A percentile compares a stretch with the other conserved stretches of the same genome.
Evolutionary conservation across 2,113 vertebrate genomes (phyloP).

Genomic region (Leptobrachium leishanense): DNA sequence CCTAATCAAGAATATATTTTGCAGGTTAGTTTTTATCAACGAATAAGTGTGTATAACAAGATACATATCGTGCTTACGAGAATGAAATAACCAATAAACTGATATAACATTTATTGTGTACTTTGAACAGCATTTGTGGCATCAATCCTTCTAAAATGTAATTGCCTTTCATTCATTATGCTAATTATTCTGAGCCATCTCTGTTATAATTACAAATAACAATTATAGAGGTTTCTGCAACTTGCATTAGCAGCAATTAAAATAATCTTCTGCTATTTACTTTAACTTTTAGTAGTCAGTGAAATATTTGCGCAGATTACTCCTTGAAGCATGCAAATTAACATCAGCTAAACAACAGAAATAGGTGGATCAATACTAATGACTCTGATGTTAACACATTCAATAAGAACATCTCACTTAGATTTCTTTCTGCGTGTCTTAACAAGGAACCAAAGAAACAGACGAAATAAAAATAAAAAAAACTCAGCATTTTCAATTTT

Average conservation of each 20-base stretch:
- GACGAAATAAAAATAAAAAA: background rate
- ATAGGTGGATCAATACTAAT: constrained; percentile 36
- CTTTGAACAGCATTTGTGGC: constrained; percentile 2
- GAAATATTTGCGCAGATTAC: constrained; percentile 45
- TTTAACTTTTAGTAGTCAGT: constrained; percentile 35
- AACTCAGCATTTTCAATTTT: no score
- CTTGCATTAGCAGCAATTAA: constrained; percentile 36
- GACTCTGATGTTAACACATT: constrained; percentile 33
- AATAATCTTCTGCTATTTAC: constrained; percentile 40
- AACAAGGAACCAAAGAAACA: background rate
- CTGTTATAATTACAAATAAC: constrained; percentile 45
- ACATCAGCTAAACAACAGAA: constrained; percentile 23
- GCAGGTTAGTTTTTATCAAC: no score
- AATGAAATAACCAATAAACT: no score
- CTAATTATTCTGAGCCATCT: constrained; percentile 26
- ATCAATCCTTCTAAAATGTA: constrained; percentile 7
- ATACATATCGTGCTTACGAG: no score
- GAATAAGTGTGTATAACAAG: no score
- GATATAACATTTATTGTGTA: background rate
- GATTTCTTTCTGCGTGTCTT: background rate
- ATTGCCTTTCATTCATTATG: constrained; percentile 42
- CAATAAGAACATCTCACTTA: constrained; percentile 6
- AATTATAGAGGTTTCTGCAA: constrained; percentile 20
- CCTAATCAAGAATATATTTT: no score
- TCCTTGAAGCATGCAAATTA: constrained; percentile 33